Evolutionary conservation across 2,888 invertebrate species (phyloP).

Genomic region (Autographa gamma): DNA sequence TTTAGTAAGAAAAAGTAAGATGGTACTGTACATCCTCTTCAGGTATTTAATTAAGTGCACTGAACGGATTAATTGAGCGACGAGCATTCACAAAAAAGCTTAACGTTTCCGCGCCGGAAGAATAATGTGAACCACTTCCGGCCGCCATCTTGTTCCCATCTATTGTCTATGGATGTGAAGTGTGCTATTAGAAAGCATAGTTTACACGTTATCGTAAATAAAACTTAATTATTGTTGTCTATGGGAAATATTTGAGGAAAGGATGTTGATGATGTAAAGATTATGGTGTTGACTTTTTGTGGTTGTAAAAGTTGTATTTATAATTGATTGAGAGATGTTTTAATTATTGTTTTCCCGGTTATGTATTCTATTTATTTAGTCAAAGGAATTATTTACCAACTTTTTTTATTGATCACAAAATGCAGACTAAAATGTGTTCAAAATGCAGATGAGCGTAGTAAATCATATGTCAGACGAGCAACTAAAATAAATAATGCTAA

Average conservation of each 20-base stretch:
- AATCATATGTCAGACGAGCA: no score
- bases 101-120: constrained; percentile 58
- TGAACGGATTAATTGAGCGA: constrained; percentile 54
- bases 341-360: no score
- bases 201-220: constrained; percentile 52
- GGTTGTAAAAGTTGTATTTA: neutral
- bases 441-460: no score
- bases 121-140: constrained; percentile 61
- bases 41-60: constrained; percentile 48
- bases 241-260: constrained; percentile 52
- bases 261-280: constrained; percentile 13
- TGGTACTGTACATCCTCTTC: neutral
- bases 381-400: no score
- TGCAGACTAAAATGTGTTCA: no score
- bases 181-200: constrained; percentile 63
- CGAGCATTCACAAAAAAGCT: constrained; percentile 49
- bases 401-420: no score
- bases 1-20: neutral
- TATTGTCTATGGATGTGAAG: constrained; percentile 67
- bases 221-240: constrained; percentile 47
- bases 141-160: constrained; percentile 68
- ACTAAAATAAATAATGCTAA: no score
- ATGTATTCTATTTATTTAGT: no score
- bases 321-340: no score
- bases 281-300: constrained; percentile 8